Conservation (phyloP, 1,140 invertebrate genomes). For the Cotesia typhae region DNA sequence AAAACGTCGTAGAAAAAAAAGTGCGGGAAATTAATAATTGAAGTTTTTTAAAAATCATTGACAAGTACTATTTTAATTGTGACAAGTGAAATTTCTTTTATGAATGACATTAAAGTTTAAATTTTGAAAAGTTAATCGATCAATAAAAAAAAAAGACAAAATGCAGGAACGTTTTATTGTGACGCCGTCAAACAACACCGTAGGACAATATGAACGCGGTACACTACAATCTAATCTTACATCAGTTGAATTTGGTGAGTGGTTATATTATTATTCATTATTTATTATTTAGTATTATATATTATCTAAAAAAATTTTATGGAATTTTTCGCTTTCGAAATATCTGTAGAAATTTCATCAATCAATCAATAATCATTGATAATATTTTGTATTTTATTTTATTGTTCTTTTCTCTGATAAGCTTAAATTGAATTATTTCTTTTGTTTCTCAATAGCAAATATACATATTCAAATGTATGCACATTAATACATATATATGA, state of each 20-base stretch:
- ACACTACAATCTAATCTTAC: conserved; percentile 35
- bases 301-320: too few relatives aligned
- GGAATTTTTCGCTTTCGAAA: too few relatives aligned
- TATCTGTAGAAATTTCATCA: too few relatives aligned
- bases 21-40: conserved; percentile 42
- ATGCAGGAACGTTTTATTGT: conserved; percentile 51
- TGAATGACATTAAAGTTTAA: background rate
- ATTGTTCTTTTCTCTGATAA: too few relatives aligned
- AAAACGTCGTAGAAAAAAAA: conserved; percentile 44
- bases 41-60: background rate
- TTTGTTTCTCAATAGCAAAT: too few relatives aligned
- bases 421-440: too few relatives aligned
- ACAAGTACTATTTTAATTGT: conserved; percentile 8
- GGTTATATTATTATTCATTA: background rate
- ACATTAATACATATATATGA: too few relatives aligned
- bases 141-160: conserved; percentile 10
- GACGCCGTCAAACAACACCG: conserved; percentile 46
- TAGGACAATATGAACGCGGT: conserved; percentile 40
- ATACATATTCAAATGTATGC: too few relatives aligned
- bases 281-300: too few relatives aligned
- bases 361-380: too few relatives aligned
- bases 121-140: background rate
- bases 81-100: background rate
- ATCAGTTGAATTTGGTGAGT: conserved; percentile 49
- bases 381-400: too few relatives aligned